Base-by-base conservation (phyloP, 64 coral and sea anemone genomes). In the Cladopsammia gracilis region DNA sequence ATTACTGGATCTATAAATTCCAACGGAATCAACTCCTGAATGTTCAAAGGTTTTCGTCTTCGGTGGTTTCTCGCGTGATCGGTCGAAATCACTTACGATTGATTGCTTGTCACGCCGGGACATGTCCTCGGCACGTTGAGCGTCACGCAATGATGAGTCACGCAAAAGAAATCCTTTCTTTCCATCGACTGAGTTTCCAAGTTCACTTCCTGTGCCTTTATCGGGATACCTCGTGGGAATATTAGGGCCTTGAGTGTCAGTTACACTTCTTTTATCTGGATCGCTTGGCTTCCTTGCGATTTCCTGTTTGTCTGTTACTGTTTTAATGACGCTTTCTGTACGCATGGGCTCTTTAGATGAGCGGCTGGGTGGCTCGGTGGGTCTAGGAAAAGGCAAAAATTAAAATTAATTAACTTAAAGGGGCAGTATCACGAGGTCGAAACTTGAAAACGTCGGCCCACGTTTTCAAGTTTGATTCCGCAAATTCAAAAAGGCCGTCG, bases 321-420 rank as follows among this genome's bases (percentile, higher is more conserved):
- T 87, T 85, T 93, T 93, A 43, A 93, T 93, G 24, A 93, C 91
- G 43, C 91, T 93, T 78, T 93, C 91, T n/a, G 91, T 93, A 64
- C 91, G 82, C 25, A 93, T 19, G 3, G 70, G 90, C 15, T 92
- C 90, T 57, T 92, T 92, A 12, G 90, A 47, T 0, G 70, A 58
- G 2, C 79, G 79, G 47, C 45, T 58, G 10, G 76, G 11, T 68
- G 80, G 4, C 20, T 84, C 80, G 6, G 80, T 49, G 8, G 62
- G 46, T 48, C 80, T 84, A n/a, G 3, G 10, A 15, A 43, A 10
- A 60, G 25, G 1, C 13, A 60, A n/a, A 34, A 34, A 34, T 34
- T 34, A 34, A 34, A 34, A 34, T 34, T 34, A 34, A 34, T 34
- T 34, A 34, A 34, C 34, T 34, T 34, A 34, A 34, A n/a, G n/a